These are phyloP conservation scores for Drosophila kokeensis DNA, from an alignment of 2,888 invertebrate genomes.

Conservation along the genomic window DNA sequence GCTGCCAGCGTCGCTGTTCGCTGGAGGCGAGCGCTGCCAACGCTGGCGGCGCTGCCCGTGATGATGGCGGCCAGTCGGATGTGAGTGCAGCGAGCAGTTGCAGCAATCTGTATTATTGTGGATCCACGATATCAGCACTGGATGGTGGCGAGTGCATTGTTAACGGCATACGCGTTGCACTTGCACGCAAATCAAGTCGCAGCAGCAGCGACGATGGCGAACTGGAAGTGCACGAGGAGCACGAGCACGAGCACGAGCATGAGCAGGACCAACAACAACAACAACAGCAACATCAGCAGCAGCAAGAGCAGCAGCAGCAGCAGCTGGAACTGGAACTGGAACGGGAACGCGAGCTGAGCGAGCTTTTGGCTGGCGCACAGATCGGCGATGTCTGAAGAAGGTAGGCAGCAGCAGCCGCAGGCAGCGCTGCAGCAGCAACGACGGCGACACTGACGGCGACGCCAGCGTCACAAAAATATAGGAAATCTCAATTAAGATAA, in stretches of 20 bases:
- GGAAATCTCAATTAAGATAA: slow-evolving; percentile 73
- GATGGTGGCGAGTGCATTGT: slow-evolving; percentile 86
- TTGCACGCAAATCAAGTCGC: slow-evolving; percentile 86
- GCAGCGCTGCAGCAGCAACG: slow-evolving; percentile 27
- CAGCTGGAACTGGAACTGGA: slow-evolving; percentile 20
- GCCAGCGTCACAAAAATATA: slow-evolving; percentile 72
- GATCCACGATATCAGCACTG: slow-evolving; percentile 86
- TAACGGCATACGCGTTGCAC: slow-evolving; percentile 86
- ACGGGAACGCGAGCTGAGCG: slow-evolving; percentile 62
- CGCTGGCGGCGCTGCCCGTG: slow-evolving; percentile 46
- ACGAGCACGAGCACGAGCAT: slow-evolving; percentile 43
- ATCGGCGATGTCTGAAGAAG: slow-evolving; percentile 70
- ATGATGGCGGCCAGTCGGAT: slow-evolving; percentile 85
- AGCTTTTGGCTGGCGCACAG: slow-evolving; percentile 71
- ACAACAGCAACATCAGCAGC: slow-evolving; percentile 6
- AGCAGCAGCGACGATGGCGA: slow-evolving; percentile 85
- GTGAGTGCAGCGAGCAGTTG: slow-evolving; percentile 87
- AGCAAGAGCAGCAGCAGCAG: slow-evolving; percentile 5
- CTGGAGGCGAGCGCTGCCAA: slow-evolving; percentile 76
- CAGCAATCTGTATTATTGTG: slow-evolving; percentile 87
- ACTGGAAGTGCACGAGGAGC: slow-evolving; percentile 10
- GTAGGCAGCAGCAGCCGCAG: slow-evolving; percentile 56
- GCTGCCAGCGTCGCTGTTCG: slow-evolving; percentile 82
- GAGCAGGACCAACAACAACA: slow-evolving; percentile 18
- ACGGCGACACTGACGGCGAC: slow-evolving; percentile 29